Conservation (phyloP, 2,113 vertebrate genomes). For the Odocoileus hemionus region DNA sequence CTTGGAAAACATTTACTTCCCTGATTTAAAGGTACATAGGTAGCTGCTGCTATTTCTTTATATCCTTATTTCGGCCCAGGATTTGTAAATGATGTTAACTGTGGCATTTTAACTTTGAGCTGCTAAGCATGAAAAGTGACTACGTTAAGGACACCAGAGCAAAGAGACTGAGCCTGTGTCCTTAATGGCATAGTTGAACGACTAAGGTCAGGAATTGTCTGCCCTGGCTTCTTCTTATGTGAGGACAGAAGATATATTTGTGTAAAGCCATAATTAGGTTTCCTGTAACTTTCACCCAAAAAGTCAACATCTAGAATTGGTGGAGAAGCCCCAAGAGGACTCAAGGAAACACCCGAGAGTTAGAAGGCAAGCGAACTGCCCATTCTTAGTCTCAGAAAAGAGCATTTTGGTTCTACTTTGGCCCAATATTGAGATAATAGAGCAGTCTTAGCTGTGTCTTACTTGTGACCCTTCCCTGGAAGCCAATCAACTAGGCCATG, state of each 20-base stretch:
- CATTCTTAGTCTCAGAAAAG: neutral
- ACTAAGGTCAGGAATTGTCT: neutral
- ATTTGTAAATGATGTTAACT: neutral
- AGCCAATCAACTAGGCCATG: neutral
- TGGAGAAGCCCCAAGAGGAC: neutral
- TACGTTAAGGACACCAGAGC: neutral
- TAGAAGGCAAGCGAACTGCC: neutral
- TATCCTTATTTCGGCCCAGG: neutral
- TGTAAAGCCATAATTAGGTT: neutral
- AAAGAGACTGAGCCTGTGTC: neutral
- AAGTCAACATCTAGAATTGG: neutral
- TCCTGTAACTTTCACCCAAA: neutral
- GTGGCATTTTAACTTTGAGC: neutral
- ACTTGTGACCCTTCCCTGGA: neutral
- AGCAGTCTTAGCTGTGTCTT: neutral
- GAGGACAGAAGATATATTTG: neutral
- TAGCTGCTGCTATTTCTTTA: neutral
- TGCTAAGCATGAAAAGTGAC: neutral
- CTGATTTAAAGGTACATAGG: neutral
- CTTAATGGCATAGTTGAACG: neutral
- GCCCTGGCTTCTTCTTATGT: neutral
- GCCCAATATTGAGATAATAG: neutral
- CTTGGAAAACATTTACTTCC: neutral
- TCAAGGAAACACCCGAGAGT: neutral
- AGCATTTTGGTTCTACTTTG: neutral